A percentile compares a stretch with the other conserved stretches of the same genome.
These are phyloP conservation scores for Drosophila nikananu DNA, from an alignment of 1,140 invertebrate species.

Conservation along the genomic window DNA sequence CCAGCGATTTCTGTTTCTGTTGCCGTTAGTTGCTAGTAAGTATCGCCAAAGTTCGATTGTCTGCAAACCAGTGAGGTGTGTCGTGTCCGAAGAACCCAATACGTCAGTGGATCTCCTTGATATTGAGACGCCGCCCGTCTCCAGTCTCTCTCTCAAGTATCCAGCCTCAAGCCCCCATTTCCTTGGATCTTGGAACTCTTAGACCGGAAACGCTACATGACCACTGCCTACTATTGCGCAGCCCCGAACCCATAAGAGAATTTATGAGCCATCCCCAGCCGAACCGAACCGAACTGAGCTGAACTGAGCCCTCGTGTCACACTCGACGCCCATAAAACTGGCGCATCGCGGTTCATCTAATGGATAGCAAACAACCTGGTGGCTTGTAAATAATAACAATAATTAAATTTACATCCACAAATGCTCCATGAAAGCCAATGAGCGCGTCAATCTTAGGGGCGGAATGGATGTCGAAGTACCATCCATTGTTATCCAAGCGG, in stretches of 20 bases:
- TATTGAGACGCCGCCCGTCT: slow-evolving; percentile 27
- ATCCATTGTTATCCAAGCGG: slow-evolving; percentile 37
- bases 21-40: slow-evolving; percentile 72
- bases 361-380: slow-evolving; percentile 72
- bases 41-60: slow-evolving; percentile 43
- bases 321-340: slow-evolving; percentile 61
- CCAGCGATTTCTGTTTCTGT: slow-evolving; percentile 66
- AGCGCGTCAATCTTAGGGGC: slow-evolving; percentile 53
- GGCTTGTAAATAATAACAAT: slow-evolving; percentile 78
- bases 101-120: slow-evolving; percentile 23
- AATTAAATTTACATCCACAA: slow-evolving; percentile 81
- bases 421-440: slow-evolving; percentile 62
- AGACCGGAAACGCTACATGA: slow-evolving; percentile 36
- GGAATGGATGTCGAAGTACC: slow-evolving; percentile 60
- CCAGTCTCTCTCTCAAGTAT: neutral
- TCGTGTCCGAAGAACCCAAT: slow-evolving; percentile 40
- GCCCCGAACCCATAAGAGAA: neutral
- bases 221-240: slow-evolving; percentile 29
- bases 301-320: slow-evolving; percentile 42
- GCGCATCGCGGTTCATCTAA: slow-evolving; percentile 59
- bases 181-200: slow-evolving; percentile 5
- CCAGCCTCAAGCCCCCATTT: slow-evolving; percentile 7
- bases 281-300: slow-evolving; percentile 1
- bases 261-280: slow-evolving; percentile 72
- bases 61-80: slow-evolving; percentile 66